Base-by-base conservation (phyloP, 2,888 invertebrate genomes). In the Ophion obscuratus region DNA sequence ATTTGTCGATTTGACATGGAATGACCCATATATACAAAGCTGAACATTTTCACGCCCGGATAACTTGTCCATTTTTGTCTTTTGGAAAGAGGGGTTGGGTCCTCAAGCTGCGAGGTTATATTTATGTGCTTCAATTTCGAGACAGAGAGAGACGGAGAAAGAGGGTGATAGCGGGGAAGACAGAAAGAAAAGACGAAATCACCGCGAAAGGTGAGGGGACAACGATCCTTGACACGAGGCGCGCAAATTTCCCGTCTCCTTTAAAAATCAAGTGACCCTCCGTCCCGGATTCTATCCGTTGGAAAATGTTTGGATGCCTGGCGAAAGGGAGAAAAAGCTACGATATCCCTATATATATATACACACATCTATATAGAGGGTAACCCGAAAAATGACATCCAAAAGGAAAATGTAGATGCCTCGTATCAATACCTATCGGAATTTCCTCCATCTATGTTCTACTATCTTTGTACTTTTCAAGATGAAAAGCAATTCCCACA, bases 261-360 rank as follows among this genome's bases (percentile, higher is more conserved):
- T 3, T 70, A 79, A 81, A 68, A 81, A 68, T 86, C 81, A 74
- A 74, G 80, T 83, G 83, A 83, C 80, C 85, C 61, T 81, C 36
- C 40, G 59, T 73, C 62, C 61, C 20, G 44, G 36, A 78, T 70
- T 61, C 74, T 77, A 81, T 78, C 78, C 62, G 74, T 68, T 74
- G 68, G 20, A 47, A 20, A 53, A 67, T 20, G 74, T 85, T 81
- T 78, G 67, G 59, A 53, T n/a, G 77, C 57, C 17, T 27, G n/a
- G 73, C 67, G 6, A 61, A 9, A 20, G 61, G 24, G 24, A 61
- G 20, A 7, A 24, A 61, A 6, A 61, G 9, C 7, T 9, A 2
- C 4, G 4, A 31, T 4, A 31, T 31, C 0, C 31, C 3, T 4
- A 4, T 4, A 31, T 4, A 31, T 4, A 31, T 4, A 47, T 14